A percentile compares a stretch with the other conserved stretches of the same genome.
Evolutionary conservation across 2,888 invertebrate genomes (phyloP).

Genomic region (Gymnosoma rotundatum): DNA sequence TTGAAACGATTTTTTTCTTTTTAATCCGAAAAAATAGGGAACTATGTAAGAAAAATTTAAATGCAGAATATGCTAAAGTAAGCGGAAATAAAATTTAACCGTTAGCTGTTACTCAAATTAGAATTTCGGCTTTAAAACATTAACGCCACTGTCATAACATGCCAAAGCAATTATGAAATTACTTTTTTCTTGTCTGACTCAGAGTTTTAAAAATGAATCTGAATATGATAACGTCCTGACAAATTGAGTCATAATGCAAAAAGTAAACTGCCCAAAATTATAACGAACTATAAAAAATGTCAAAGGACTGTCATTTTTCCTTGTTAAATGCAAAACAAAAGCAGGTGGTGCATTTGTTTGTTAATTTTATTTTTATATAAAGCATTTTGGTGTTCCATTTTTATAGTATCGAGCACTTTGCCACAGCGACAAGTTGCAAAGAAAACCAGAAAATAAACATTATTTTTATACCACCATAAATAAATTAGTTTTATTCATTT

Average conservation of each 20-base stretch:
- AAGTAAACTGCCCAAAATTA: conserved; percentile 3
- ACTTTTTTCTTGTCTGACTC: not conserved
- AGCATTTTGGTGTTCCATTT: not conserved
- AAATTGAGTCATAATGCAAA: conserved; percentile 20
- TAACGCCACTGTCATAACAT: conserved; percentile 5
- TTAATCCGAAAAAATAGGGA: not conserved
- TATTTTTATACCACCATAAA: conserved; percentile 8
- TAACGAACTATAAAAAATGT: not conserved
- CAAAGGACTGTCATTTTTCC: conserved; percentile 31
- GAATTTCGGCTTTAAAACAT: not conserved
- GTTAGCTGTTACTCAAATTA: not conserved
- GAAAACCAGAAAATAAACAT: not conserved
- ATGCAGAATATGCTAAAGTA: too few relatives aligned
- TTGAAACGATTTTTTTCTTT: not conserved
- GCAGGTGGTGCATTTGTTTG: conserved; percentile 51
- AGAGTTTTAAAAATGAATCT: not conserved
- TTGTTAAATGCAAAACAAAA: conserved; percentile 6
- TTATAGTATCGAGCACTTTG: conserved; percentile 3
- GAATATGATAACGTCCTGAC: not conserved
- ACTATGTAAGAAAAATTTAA: not conserved
- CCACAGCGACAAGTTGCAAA: conserved; percentile 36
- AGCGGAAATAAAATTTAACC: too few relatives aligned
- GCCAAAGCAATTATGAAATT: not conserved
- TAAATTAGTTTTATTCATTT: conserved; percentile 16
- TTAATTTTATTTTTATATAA: conserved; percentile 29